Evolutionary conservation across 2,113 vertebrate species (phyloP), one percentile per base, ranked within the genome.

Genomic region (Podarcis raffonei): DNA sequence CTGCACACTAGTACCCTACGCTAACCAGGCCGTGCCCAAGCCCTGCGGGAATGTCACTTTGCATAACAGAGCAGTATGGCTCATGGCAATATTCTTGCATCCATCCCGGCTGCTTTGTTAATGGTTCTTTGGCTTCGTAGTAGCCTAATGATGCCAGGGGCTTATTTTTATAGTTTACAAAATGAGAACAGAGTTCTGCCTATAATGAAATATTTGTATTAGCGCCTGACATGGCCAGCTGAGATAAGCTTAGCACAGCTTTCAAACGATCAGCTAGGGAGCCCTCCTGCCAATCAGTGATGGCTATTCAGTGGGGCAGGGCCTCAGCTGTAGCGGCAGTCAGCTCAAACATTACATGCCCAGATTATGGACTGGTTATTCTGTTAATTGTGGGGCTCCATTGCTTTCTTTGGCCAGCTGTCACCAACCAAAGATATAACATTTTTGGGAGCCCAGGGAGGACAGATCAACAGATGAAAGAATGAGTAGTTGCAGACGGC

Each of bases 201-300:
- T 57, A 74, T 91, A 77, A 81, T 85, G 82, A 85, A 81, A 37
- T 37, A 81, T 59, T 76, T 39, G 39, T 88, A 80, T 75, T 75
- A 85, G 22, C 59, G 37, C 32, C 48, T 69, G 53, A 69, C 71
- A 83, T 83, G 79, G 77, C 48, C 39, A 88, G 59, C 69, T 76
- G 77, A 85, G 57, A 81, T 39, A 85, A 76, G 39, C 69, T 59
- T 81, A 69, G 18, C 27, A 81, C 82, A 85, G n/a, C 20, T 76
- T 68, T 88, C 66, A 68, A 69, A 85, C 57, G 57, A 68, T 81
- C 57, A 76, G 30, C 39, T 27, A 57, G 39, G n/a, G 76, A 81
- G 30, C 35, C 30, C 32, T 85, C 32, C 77, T 81, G 69, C 83
- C 59, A 81, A 68, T 39, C 77, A 81, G 18, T 25, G 27, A 76